Evolutionary conservation across 2,113 vertebrate species (phyloP).

Genomic region (Notechis scutatus): DNA sequence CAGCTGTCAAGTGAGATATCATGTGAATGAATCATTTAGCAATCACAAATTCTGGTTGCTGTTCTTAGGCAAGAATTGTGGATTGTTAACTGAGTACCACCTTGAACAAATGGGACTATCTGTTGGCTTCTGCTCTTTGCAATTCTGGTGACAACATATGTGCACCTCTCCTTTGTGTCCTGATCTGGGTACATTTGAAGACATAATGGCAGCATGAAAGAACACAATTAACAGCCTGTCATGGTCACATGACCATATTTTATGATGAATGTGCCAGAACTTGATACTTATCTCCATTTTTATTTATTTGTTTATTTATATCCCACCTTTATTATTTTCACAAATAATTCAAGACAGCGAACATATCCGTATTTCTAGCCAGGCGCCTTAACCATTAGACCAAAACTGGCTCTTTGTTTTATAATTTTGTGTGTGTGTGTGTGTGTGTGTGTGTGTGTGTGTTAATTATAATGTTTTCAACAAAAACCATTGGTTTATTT

Average conservation of each 20-base stretch:
- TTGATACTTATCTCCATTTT: neutral
- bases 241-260: neutral
- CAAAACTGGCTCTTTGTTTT: no score
- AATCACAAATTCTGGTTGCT: neutral
- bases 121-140: no score
- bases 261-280: neutral
- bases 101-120: no score
- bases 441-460: no score
- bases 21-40: neutral
- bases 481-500: neutral
- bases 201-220: no score
- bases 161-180: no score
- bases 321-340: neutral
- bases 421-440: no score
- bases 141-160: no score
- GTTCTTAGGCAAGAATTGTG: neutral
- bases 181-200: no score
- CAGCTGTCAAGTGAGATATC: neutral
- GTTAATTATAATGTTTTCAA: neutral
- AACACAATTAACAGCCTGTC: neutral
- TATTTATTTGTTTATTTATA: neutral
- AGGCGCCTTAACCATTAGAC: no score
- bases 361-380: no score
- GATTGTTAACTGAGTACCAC: neutral
- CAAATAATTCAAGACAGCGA: no score